Conservation (phyloP, 2,888 invertebrate species). For the Coenonympha arcania region DNA sequence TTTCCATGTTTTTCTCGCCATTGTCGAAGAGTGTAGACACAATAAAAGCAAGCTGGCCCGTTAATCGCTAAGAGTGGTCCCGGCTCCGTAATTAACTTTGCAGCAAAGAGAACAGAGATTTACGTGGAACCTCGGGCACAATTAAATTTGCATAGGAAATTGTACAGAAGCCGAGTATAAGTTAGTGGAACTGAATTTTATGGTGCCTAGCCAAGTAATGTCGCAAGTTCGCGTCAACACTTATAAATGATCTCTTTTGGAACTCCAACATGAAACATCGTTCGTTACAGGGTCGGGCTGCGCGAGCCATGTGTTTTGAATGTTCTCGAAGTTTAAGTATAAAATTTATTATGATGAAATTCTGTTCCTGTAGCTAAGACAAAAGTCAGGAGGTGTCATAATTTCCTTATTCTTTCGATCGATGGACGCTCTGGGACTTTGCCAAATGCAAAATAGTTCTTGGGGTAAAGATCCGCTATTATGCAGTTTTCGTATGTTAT, state of each 20-base stretch:
- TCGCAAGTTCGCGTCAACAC: conserved; percentile 31
- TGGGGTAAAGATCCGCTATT: too few species aligned
- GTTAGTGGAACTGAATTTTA: conserved; percentile 63
- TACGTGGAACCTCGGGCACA: conserved; percentile 68
- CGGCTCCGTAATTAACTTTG: conserved; percentile 69
- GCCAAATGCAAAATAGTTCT: too few species aligned
- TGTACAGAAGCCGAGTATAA: conserved; percentile 69
- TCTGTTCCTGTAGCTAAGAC: background rate
- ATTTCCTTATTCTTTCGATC: too few species aligned
- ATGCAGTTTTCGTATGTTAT: too few species aligned
- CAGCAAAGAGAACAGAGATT: conserved; percentile 60
- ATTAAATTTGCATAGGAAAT: conserved; percentile 75
- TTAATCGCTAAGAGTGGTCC: conserved; percentile 63
- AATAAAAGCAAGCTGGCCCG: conserved; percentile 61
- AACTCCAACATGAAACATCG: conserved; percentile 8
- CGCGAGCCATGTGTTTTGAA: conserved; percentile 7
- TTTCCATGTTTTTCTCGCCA: conserved; percentile 47
- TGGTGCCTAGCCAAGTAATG: conserved; percentile 41
- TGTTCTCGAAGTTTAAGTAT: background rate
- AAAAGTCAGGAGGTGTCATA: background rate
- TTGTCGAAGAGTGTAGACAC: conserved; percentile 65
- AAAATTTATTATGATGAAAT: conserved; percentile 2
- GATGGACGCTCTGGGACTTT: too few species aligned
- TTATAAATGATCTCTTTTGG: conserved; percentile 24
- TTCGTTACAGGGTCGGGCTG: background rate